Percentiles rank a stretch among this genome's conserved stretches.
phyloP scores from a whole-genome alignment of 2,797 vertebrate genomes.

The Coregonus suidteri region DNA sequence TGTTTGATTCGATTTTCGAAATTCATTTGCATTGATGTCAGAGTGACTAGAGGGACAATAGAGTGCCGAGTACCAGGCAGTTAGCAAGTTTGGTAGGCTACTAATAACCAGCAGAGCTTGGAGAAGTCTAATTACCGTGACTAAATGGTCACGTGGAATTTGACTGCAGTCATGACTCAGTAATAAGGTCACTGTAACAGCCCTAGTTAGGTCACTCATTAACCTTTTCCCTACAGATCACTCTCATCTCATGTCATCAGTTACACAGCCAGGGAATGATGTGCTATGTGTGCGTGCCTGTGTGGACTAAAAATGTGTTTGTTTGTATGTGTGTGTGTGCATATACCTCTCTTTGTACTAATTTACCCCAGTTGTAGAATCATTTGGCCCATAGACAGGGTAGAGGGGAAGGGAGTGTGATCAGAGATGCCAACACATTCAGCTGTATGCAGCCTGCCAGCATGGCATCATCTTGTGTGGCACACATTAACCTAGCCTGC shows the following conservation, averaged over 20 bases:
- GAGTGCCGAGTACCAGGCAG: too few relatives aligned
- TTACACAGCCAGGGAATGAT: conserved; percentile 6
- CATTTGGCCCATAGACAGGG: background rate
- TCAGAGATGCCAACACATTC: conserved; percentile 4
- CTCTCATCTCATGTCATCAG: conserved; percentile 3
- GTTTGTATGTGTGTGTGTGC: background rate
- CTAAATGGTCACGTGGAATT: too few relatives aligned
- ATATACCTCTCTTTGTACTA: background rate
- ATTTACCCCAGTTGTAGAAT: background rate
- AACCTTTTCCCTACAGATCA: conserved; percentile 2
- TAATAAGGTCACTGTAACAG: too few relatives aligned
- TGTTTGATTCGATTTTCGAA: too few relatives aligned
- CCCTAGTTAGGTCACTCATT: too few relatives aligned
- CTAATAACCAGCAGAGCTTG: too few relatives aligned
- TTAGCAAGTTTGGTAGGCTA: too few relatives aligned
- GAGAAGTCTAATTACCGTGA: too few relatives aligned
- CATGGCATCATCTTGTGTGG: conserved; percentile 36
- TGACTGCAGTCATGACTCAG: too few relatives aligned
- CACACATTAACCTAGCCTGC: conserved; percentile 44
- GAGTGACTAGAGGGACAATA: too few relatives aligned
- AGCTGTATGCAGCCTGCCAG: background rate
- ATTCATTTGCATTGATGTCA: too few relatives aligned
- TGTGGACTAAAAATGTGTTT: background rate
- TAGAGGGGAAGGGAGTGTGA: background rate
- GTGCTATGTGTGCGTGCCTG: background rate